Base-by-base conservation (phyloP, 2,888 invertebrate genomes). In the Gortyna flavago region DNA sequence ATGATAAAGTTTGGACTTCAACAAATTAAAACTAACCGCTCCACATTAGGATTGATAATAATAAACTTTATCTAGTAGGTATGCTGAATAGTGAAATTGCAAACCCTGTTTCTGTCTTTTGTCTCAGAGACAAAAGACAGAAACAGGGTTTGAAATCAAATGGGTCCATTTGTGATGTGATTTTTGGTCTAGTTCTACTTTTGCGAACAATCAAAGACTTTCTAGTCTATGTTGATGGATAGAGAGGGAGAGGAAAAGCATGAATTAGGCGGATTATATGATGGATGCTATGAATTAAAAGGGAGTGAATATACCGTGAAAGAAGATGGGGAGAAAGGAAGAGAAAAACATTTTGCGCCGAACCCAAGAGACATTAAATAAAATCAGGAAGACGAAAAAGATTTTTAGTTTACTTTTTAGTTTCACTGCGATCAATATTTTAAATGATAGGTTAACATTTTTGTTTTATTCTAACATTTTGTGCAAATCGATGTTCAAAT, bases 1-100 rank as follows among this genome's bases (percentile, higher is more conserved):
- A 87, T 81, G 81, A 77, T 82, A 89, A 88, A 88, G 88, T 89
- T 88, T 83, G 29, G 54, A 72, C 69, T 77, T 59, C 70, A 85
- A 86, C 83, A 82, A 85, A 82, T 87, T 85, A 85, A 79, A 87
- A 81, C 83, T 85, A 61, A 72, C 48, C 48, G 32, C 41, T 61
- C 35, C 64, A n/a, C 54, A 61, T 64, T 61, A 74, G 71, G 44
- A 62, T 75, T 54, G 25, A 25, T 72, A 59, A 72, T 66, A 62
- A 77, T 70, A 67, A 79, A 79, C 29, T 61, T 69, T 69, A 72
- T 21, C 35, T 66, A 44, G 8, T 35, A 38, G 13, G 35, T 41
- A 64, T 32, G 32, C 51, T 29, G 59, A 51, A 59, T 29, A 59
- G 57, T 67, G 29, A 57, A 25, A 77, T 51, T 57, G 21, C 9